Percentiles rank a stretch among this genome's conserved stretches.
These are phyloP conservation scores for Ahaetulla prasina DNA, from an alignment of 2,113 vertebrate genomes.

Conservation along the genomic window DNA sequence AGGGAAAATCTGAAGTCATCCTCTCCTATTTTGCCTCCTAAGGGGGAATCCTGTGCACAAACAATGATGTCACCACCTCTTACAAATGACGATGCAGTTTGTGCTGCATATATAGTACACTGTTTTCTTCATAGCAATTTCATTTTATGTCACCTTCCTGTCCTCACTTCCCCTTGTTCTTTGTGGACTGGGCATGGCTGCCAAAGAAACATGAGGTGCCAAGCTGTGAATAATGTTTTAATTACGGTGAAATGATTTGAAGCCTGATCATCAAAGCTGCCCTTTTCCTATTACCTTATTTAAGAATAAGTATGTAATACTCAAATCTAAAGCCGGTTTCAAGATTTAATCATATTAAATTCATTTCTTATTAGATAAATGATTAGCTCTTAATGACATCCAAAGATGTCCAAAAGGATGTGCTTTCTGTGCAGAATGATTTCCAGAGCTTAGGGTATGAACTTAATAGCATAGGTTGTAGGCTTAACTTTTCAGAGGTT, in stretches of 20 bases:
- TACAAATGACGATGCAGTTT: background rate
- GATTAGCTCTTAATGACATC: background rate
- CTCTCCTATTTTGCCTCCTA: background rate
- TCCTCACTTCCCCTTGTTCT: background rate
- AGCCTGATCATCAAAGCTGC: background rate
- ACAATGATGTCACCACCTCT: background rate
- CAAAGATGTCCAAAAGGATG: too few species aligned
- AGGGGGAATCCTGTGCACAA: background rate
- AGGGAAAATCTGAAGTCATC: background rate
- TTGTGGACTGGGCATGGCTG: background rate
- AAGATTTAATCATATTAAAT: background rate
- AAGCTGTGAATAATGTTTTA: background rate
- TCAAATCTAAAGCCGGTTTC: background rate
- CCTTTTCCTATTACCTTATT: background rate
- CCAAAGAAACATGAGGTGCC: background rate
- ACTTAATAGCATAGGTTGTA: too few species aligned
- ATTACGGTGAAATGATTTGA: background rate
- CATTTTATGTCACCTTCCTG: background rate
- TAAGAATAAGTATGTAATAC: background rate
- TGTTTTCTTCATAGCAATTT: background rate
- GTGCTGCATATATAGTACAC: background rate
- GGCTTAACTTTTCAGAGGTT: too few species aligned
- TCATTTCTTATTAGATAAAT: background rate
- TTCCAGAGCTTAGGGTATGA: too few species aligned
- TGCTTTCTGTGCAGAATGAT: too few species aligned